phyloP scores from a whole-genome alignment of 1,140 invertebrate species.

The Drosophila miranda region DNA sequence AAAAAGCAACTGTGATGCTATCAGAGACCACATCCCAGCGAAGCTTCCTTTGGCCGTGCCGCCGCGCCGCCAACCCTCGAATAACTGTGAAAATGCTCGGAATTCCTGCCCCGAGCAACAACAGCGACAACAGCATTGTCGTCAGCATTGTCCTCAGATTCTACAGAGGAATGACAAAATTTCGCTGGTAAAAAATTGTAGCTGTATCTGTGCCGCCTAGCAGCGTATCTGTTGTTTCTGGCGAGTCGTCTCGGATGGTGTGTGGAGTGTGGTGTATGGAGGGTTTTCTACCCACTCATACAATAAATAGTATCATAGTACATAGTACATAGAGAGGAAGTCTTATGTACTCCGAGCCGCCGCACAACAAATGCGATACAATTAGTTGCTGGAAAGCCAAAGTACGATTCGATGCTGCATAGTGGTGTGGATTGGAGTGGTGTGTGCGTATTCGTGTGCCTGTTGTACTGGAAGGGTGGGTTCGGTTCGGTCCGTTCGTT shows the following conservation, averaged over 20 bases:
- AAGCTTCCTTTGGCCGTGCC: conserved; percentile 23
- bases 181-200: conserved; percentile 64
- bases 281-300: conserved; percentile 2
- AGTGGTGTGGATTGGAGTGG: background rate
- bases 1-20: conserved; percentile 72
- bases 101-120: conserved; percentile 56
- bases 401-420: conserved; percentile 43
- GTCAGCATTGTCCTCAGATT: too few relatives aligned
- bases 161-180: conserved; percentile 72
- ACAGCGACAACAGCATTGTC: conserved; percentile 44
- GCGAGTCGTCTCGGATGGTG: conserved; percentile 10
- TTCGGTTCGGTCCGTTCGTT: conserved; percentile 1
- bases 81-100: conserved; percentile 73
- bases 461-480: conserved; percentile 29
- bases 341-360: conserved; percentile 14
- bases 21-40: conserved; percentile 45
- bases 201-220: conserved; percentile 15
- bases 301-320: conserved; percentile 3
- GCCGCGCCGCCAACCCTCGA: conserved; percentile 57
- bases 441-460: background rate
- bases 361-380: conserved; percentile 46
- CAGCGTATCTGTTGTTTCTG: conserved; percentile 29
- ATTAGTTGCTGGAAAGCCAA: conserved; percentile 59
- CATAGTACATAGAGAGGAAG: conserved; percentile 7
- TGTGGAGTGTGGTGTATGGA: background rate